Evolutionary conservation across 2,113 vertebrate species (phyloP).

Genomic region (Micromys minutus): DNA sequence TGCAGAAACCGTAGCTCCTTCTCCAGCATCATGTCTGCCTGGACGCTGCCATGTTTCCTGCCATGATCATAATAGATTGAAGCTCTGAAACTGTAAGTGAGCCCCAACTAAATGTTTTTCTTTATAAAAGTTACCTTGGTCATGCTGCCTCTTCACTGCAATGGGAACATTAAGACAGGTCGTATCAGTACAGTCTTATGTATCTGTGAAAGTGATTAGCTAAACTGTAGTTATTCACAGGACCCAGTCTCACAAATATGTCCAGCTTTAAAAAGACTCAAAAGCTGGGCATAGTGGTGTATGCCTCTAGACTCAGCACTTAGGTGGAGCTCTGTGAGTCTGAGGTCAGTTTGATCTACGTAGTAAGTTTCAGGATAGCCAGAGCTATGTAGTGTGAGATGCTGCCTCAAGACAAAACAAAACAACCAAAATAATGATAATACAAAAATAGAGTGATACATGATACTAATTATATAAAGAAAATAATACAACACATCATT

Average conservation of each 20-base stretch:
- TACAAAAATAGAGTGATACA: not conserved
- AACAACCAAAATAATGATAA: not conserved
- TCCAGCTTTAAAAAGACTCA: not conserved
- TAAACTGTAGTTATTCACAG: not conserved
- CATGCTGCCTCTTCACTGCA: no score
- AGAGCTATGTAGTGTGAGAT: not conserved
- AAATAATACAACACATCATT: not conserved
- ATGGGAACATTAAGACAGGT: no score
- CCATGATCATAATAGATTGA: no score
- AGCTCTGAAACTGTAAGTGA: no score
- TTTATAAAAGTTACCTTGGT: no score
- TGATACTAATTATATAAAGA: not conserved
- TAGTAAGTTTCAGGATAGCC: not conserved
- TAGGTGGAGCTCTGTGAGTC: not conserved
- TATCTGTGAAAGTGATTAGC: not conserved
- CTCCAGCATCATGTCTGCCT: no score
- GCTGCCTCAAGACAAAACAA: not conserved
- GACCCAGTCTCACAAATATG: slow-evolving; percentile 14
- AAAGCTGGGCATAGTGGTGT: not conserved
- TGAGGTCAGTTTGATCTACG: not conserved
- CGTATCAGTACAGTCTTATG: not conserved
- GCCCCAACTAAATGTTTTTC: no score
- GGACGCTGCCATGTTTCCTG: no score
- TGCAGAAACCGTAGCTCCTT: no score
- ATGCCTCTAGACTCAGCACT: not conserved